Conservation (phyloP, 1,140 invertebrate genomes). For the Potamilus streckersoni region DNA sequence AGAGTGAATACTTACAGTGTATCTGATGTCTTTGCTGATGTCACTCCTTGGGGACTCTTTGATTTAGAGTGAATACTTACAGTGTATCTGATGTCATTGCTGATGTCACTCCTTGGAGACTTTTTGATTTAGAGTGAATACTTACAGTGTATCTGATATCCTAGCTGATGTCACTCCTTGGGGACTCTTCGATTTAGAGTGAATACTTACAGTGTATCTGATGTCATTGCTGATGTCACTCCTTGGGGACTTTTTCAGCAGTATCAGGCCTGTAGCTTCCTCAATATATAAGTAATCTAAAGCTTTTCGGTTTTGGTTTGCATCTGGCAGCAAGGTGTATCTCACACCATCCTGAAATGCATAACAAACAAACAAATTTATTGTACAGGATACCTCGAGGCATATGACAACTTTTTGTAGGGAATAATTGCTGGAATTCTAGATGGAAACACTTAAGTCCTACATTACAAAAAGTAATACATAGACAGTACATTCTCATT, state of each 20-base stretch:
- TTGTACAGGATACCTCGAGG: too few relatives aligned
- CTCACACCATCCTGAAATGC: constrained; percentile 42
- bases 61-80: constrained; percentile 19
- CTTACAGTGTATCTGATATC: too few relatives aligned
- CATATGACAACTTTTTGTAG: too few relatives aligned
- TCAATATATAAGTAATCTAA: constrained; percentile 53
- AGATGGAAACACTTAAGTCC: too few relatives aligned
- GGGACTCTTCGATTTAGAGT: neutral
- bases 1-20: constrained; percentile 10
- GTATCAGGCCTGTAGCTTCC: constrained; percentile 41
- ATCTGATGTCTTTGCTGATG: neutral
- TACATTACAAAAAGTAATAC: too few relatives aligned
- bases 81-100: constrained; percentile 13
- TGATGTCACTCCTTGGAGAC: constrained; percentile 18
- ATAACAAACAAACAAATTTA: too few relatives aligned
- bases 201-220: too few relatives aligned
- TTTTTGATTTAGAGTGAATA: constrained; percentile 3
- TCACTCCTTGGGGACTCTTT: too few relatives aligned
- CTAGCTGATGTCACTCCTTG: too few relatives aligned
- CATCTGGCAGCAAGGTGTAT: constrained; percentile 30
- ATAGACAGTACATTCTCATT: too few relatives aligned
- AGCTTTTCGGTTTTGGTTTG: constrained; percentile 29
- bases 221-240: too few relatives aligned
- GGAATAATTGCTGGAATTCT: too few relatives aligned
- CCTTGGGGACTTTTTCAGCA: constrained; percentile 33